Percentiles rank a stretch among this genome's conserved stretches.
These are phyloP conservation scores for Dinoponera quadriceps DNA, from an alignment of 1,140 invertebrate species.

Conservation along the genomic window DNA sequence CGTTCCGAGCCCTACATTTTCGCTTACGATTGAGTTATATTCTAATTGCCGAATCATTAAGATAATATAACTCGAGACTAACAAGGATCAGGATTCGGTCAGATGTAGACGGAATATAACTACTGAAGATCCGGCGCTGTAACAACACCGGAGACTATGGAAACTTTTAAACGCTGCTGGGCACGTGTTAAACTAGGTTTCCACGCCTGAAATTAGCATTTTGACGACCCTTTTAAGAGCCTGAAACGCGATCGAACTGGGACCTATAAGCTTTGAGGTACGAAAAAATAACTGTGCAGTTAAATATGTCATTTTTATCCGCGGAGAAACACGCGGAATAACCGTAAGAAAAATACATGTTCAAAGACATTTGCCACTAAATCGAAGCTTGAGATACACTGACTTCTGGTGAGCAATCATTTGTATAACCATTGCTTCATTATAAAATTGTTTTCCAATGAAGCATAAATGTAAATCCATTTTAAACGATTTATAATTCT, in stretches of 20 bases:
- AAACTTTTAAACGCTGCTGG: slow-evolving; percentile 59
- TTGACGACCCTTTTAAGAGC: slow-evolving; percentile 58
- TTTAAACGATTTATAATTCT: too few relatives aligned
- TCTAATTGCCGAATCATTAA: not conserved
- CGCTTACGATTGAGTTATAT: not conserved
- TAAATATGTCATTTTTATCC: slow-evolving; percentile 16
- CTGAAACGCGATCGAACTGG: slow-evolving; percentile 45
- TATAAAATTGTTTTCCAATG: too few relatives aligned
- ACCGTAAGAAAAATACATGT: too few relatives aligned
- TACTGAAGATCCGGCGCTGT: slow-evolving; percentile 31
- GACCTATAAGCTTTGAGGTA: slow-evolving; percentile 38
- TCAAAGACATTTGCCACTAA: too few relatives aligned
- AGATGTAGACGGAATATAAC: slow-evolving; percentile 7
- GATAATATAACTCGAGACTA: slow-evolving; percentile 4
- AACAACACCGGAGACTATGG: slow-evolving; percentile 26
- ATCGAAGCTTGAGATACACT: too few relatives aligned
- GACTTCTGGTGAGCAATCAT: too few relatives aligned
- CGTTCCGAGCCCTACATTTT: not conserved
- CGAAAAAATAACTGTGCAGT: slow-evolving; percentile 29
- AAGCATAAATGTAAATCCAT: too few relatives aligned
- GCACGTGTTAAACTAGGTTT: slow-evolving; percentile 55
- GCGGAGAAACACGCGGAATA: too few relatives aligned
- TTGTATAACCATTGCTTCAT: too few relatives aligned
- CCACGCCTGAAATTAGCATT: slow-evolving; percentile 41
- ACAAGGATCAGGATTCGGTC: slow-evolving; percentile 23